Percentiles rank a stretch among this genome's conserved stretches.
Conservation (phyloP, 2,797 vertebrate species). For the Arctocebus calabarensis region DNA sequence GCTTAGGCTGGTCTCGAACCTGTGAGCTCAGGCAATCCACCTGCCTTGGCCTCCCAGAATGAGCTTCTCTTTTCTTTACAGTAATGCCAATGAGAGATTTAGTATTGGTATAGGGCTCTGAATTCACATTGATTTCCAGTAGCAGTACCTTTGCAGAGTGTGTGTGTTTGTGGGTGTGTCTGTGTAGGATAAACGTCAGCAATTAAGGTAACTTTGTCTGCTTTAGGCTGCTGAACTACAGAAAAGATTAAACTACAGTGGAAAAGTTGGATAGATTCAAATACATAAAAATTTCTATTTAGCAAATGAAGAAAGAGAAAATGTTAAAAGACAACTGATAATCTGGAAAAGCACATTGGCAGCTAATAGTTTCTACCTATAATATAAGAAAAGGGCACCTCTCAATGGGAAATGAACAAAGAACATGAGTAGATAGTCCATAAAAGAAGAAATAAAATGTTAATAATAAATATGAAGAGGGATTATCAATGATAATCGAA, state of each 20-base stretch:
- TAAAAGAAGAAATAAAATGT: conserved; percentile 26
- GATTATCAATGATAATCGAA: background rate
- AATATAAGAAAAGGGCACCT: background rate
- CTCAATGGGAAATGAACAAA: background rate
- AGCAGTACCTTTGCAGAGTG: background rate
- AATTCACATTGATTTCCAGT: background rate
- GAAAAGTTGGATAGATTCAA: conserved; percentile 29
- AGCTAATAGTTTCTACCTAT: background rate
- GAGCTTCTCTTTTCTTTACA: background rate
- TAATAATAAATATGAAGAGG: background rate
- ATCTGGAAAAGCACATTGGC: background rate
- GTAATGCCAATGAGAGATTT: background rate
- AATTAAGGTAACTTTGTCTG: background rate
- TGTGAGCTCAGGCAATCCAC: too few relatives aligned
- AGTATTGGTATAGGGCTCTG: background rate
- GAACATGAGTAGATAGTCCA: background rate
- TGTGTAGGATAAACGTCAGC: background rate
- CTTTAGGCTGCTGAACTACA: background rate
- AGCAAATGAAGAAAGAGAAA: background rate
- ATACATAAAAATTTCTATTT: background rate
- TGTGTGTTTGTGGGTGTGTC: background rate
- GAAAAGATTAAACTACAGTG: background rate
- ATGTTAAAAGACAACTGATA: background rate
- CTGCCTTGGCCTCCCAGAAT: background rate
- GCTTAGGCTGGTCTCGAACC: too few relatives aligned